Percentiles rank a stretch among this genome's conserved stretches.
Evolutionary conservation across 2,888 invertebrate genomes (phyloP).

Genomic region (Melanchra persicariae): DNA sequence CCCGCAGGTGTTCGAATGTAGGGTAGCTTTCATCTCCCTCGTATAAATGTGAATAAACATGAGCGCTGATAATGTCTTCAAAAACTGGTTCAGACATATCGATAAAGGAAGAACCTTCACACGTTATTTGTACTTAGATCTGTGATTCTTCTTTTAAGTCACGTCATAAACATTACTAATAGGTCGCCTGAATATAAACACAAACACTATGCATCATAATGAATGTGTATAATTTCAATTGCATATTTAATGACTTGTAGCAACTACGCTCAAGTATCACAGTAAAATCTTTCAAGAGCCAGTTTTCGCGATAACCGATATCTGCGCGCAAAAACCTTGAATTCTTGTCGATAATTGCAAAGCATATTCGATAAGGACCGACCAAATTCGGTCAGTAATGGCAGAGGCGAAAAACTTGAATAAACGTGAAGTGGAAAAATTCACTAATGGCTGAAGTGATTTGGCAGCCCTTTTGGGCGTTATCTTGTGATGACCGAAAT

Average conservation of each 20-base stretch:
- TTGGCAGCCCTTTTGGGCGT: constrained; percentile 49
- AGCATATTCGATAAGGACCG: constrained; percentile 40
- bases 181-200: constrained; percentile 14
- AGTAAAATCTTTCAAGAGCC: constrained; percentile 16
- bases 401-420: constrained; percentile 39
- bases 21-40: constrained; percentile 67
- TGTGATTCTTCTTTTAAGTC: constrained; percentile 38
- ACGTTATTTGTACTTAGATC: constrained; percentile 34
- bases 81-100: constrained; percentile 48
- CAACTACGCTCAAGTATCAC: constrained; percentile 5
- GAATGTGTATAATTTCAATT: constrained; percentile 16
- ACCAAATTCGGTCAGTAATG: constrained; percentile 48
- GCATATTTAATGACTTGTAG: neutral
- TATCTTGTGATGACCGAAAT: constrained; percentile 48
- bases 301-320: constrained; percentile 42
- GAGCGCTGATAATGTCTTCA: constrained; percentile 22
- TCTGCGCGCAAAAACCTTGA: constrained; percentile 42
- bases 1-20: constrained; percentile 69
- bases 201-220: constrained; percentile 12
- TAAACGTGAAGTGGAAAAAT: constrained; percentile 58
- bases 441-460: constrained; percentile 66
- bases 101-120: constrained; percentile 57
- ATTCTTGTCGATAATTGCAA: constrained; percentile 42
- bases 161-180: constrained; percentile 31
- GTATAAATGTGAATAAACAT: constrained; percentile 56